Evolutionary conservation across 1,140 invertebrate species (phyloP).

Genomic region (Steinernema khuongi): DNA sequence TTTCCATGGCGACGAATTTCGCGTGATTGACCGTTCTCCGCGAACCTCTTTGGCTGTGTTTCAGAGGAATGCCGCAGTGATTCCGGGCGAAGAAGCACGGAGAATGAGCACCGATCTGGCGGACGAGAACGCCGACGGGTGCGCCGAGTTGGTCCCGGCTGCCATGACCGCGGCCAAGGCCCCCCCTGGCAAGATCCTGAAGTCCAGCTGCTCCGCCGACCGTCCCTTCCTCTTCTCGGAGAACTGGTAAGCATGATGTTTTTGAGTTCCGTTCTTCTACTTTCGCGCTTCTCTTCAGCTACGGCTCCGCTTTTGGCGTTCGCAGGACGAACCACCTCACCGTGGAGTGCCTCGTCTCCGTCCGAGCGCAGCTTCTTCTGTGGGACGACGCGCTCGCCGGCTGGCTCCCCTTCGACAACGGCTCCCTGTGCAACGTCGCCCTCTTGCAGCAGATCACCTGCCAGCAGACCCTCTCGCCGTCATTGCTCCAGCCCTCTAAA

Average conservation of each 20-base stretch:
- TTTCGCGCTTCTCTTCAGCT: neutral
- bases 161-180: neutral
- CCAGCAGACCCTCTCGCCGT: conserved; percentile 27
- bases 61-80: neutral
- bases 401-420: conserved; percentile 19
- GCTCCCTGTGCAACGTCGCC: conserved; percentile 20
- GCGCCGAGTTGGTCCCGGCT: neutral
- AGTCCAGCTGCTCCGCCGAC: conserved; percentile 4
- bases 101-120: conserved; percentile 9
- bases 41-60: neutral
- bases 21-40: neutral
- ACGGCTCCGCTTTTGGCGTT: neutral
- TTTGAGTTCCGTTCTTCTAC: neutral
- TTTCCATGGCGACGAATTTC: conserved; percentile 5
- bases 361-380: conserved; percentile 20
- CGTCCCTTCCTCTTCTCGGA: neutral
- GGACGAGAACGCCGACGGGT: neutral
- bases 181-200: neutral
- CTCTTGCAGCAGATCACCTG: conserved; percentile 32
- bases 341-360: conserved; percentile 26
- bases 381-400: conserved; percentile 24
- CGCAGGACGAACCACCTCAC: conserved; percentile 24
- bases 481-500: conserved; percentile 11
- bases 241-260: neutral
- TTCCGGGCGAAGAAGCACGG: neutral